Evolutionary conservation across 2,888 invertebrate genomes (phyloP), one percentile per base, ranked within the genome.

Genomic region (Luperina nickerlii): DNA sequence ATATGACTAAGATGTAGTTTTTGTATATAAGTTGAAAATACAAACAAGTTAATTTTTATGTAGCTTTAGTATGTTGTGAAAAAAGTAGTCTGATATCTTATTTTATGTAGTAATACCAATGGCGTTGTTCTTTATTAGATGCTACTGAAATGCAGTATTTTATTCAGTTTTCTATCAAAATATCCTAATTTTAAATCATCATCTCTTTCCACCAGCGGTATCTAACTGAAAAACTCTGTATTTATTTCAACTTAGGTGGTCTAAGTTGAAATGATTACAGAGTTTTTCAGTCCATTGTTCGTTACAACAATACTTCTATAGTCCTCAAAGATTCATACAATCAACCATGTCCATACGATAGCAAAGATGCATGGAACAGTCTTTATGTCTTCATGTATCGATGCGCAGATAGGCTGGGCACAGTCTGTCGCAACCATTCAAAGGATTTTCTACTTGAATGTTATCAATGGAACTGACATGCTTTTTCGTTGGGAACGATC

Each of bases 381-480:
- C 63, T 73, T 38, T 66, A 51, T 62, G 82, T 71, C 70, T 78
- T 74, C 66, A 76, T 86, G 79, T 88, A 83, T 83, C 75, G 62
- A 76, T 79, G 75, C 76, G 60, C 65, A 73, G 75, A 70, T 77
- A 82, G 60, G 69, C 57, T 66, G 54, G 45, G 63, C 68, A 45
- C 11, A 20, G 66, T 57, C 77, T 76, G 88, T 77, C 67, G 67
- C 48, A 20, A 68, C 51, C 66, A 73, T 65, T 79, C 88, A 82
- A 79, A 88, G 75, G 79, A 42, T 69, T 77, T 82, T 73, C 66
- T 77, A 54, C 67, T 78, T 82, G 76, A 79, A 77, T 77, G 69
- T 69, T 78, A 79, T 85, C 86, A 85, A 76, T 85, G 71, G 74
- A 66, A 80, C 74, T 87, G 81, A 88, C 85, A 62, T 67, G 51